Conservation (phyloP, 2,797 vertebrate genomes). For the Heteromormyrus szaboi region DNA sequence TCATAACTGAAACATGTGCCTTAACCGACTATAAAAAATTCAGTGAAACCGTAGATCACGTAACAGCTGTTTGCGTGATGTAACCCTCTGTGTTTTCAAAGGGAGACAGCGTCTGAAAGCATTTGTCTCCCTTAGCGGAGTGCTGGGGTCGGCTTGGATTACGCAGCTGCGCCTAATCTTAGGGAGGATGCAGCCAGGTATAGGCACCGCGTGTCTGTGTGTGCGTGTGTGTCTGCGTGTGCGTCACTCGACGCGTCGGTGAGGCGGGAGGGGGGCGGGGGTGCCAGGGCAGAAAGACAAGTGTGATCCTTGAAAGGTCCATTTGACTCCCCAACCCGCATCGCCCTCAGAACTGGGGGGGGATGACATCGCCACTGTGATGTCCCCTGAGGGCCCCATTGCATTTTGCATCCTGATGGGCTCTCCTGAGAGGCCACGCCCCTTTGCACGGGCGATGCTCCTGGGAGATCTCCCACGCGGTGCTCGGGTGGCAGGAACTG, state of each 20-base stretch:
- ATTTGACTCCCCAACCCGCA: constrained; percentile 40
- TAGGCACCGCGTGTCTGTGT: not conserved
- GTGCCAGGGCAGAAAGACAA: constrained; percentile 32
- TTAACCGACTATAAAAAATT: constrained; percentile 26
- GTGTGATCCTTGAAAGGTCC: constrained; percentile 52
- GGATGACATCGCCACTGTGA: constrained; percentile 63
- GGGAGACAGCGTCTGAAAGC: constrained; percentile 51
- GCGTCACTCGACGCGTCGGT: not conserved
- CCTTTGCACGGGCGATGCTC: constrained; percentile 28
- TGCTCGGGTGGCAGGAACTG: constrained; percentile 37
- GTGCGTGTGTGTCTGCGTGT: constrained; percentile 21
- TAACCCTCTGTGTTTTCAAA: constrained; percentile 17
- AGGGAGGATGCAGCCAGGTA: constrained; percentile 40
- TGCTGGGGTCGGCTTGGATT: constrained; percentile 49
- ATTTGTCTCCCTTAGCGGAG: constrained; percentile 40
- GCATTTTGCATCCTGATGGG: constrained; percentile 60
- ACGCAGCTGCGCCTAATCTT: constrained; percentile 49
- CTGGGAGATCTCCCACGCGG: constrained; percentile 44
- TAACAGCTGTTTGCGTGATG: constrained; percentile 29
- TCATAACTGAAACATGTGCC: constrained; percentile 34
- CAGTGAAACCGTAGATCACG: constrained; percentile 24
- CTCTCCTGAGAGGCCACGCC: constrained; percentile 61
- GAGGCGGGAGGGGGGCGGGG: not conserved
- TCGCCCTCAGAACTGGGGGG: constrained; percentile 53
- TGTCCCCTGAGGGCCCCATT: constrained; percentile 59